Conservation (phyloP, 1,140 invertebrate genomes). For the Dendrolimus kikuchii region DNA sequence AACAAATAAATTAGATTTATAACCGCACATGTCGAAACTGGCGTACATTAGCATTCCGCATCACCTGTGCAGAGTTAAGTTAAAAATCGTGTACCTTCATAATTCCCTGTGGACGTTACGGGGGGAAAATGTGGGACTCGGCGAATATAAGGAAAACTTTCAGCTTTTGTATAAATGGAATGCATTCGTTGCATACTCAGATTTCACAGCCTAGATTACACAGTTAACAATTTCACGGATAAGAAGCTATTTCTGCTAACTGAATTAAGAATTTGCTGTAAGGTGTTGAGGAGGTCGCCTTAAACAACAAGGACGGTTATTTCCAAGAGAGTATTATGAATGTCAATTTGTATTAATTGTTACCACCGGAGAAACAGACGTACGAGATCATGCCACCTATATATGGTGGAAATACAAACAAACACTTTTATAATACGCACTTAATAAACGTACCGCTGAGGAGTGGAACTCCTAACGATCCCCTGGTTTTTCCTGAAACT, state of each 20-base stretch:
- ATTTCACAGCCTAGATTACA: slow-evolving; percentile 30
- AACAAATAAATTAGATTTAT: slow-evolving; percentile 3
- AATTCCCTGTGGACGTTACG: slow-evolving; percentile 40
- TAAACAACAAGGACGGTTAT: too few relatives aligned
- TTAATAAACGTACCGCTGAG: too few relatives aligned
- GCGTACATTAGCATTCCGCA: slow-evolving; percentile 41
- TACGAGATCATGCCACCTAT: too few relatives aligned
- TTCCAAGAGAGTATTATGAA: too few relatives aligned
- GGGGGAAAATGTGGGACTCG: slow-evolving; percentile 32
- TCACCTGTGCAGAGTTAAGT: slow-evolving; percentile 56
- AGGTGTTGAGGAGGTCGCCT: too few relatives aligned
- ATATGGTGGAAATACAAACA: too few relatives aligned
- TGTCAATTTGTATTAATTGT: too few relatives aligned
- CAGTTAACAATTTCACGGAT: slow-evolving; percentile 15
- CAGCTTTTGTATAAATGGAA: slow-evolving; percentile 33
- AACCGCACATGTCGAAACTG: slow-evolving; percentile 12
- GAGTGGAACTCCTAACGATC: too few relatives aligned
- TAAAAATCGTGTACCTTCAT: slow-evolving; percentile 58
- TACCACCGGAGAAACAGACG: too few relatives aligned
- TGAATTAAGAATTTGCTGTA: background rate
- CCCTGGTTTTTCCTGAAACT: too few relatives aligned
- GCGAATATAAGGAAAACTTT: slow-evolving; percentile 46
- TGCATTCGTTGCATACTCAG: slow-evolving; percentile 29
- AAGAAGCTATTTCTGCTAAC: slow-evolving; percentile 19
- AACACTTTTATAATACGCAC: too few relatives aligned